Evolutionary conservation across 2,113 vertebrate species (phyloP).

Genomic region (Romanogobio albipinnatus): DNA sequence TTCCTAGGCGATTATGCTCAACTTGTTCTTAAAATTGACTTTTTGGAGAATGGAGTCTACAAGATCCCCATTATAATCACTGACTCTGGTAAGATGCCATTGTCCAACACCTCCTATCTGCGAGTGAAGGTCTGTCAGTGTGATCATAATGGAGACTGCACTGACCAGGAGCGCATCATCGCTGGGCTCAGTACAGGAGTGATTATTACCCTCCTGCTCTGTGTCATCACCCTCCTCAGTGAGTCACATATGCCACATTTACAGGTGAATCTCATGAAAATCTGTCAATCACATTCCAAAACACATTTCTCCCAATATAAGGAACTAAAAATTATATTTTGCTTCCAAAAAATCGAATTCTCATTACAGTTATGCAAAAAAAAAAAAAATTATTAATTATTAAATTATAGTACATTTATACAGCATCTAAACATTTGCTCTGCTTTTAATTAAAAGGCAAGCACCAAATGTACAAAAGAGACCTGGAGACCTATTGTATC

Average conservation of each 20-base stretch:
- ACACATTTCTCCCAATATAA: neutral
- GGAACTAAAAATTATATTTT: neutral
- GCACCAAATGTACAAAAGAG: neutral
- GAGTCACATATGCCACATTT: slow-evolving; percentile 69
- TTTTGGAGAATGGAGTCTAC: slow-evolving; percentile 92
- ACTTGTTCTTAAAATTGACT: slow-evolving; percentile 87
- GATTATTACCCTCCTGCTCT: slow-evolving; percentile 96
- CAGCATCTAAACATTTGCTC: neutral
- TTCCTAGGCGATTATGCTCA: slow-evolving; percentile 90
- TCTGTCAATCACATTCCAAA: neutral
- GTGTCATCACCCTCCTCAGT: slow-evolving; percentile 98
- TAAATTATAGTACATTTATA: neutral
- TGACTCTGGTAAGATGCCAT: slow-evolving; percentile 94
- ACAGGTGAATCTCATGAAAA: neutral
- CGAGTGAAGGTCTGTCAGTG: slow-evolving; percentile 96
- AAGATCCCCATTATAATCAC: slow-evolving; percentile 93
- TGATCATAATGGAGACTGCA: slow-evolving; percentile 92
- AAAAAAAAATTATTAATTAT: no score
- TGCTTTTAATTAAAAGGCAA: neutral
- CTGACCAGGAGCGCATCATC: slow-evolving; percentile 88
- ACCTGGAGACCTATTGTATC: neutral
- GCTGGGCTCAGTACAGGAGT: slow-evolving; percentile 93
- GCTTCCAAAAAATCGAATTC: neutral
- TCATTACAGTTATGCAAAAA: neutral
- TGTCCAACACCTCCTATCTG: slow-evolving; percentile 91